These are phyloP conservation scores for Steinernema feltiae DNA, from an alignment of 1,140 invertebrate species.

Conservation along the genomic window DNA sequence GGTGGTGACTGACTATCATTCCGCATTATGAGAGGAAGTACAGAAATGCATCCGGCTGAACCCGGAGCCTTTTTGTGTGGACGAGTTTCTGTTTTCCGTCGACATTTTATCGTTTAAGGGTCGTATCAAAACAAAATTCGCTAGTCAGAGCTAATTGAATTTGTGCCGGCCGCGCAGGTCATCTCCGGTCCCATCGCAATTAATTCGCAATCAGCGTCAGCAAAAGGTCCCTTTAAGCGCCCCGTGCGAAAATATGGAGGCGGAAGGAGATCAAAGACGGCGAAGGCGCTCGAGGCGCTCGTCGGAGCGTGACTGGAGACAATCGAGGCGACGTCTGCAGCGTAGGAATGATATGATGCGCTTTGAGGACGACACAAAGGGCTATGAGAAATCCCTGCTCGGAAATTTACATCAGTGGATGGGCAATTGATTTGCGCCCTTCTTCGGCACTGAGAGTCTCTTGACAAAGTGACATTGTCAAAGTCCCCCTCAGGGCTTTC, in stretches of 20 bases:
- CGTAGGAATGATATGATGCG: background rate
- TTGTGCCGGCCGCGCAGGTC: background rate
- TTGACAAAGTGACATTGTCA: constrained; percentile 14
- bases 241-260: background rate
- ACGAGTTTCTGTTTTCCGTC: background rate
- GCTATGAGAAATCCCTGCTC: constrained; percentile 15
- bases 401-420: constrained; percentile 11
- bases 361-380: constrained; percentile 13
- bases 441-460: constrained; percentile 13
- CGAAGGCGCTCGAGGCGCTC: too few species aligned
- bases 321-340: background rate
- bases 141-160: background rate
- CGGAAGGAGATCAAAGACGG: background rate
- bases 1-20: too few species aligned
- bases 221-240: background rate
- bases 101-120: too few species aligned
- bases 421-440: constrained; percentile 12
- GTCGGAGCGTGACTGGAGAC: background rate
- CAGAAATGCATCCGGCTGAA: background rate
- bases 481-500: constrained; percentile 13
- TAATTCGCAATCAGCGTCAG: background rate
- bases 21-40: background rate
- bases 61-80: too few species aligned
- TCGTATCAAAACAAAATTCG: background rate
- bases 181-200: background rate